These are phyloP conservation scores for Lytechinus variegatus DNA, from an alignment of 35 echinoderm and acorn worm species.

Conservation along the genomic window DNA sequence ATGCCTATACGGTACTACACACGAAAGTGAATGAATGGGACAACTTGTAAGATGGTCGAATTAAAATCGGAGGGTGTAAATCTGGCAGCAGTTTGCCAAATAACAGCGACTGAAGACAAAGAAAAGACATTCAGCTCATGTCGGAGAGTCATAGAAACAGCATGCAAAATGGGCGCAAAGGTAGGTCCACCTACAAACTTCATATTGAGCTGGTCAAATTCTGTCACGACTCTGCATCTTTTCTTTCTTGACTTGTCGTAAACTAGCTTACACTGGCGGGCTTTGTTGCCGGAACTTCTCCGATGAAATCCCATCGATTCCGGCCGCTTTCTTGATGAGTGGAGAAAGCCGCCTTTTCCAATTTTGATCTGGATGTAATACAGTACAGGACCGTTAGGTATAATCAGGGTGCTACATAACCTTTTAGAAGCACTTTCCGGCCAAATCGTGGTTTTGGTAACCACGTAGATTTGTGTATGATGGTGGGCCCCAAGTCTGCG, in stretches of 20 bases:
- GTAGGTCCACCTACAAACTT: not conserved
- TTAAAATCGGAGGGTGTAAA: not conserved
- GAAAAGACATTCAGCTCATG: not conserved
- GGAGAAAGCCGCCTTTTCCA: too few relatives aligned
- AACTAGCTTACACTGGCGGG: too few relatives aligned
- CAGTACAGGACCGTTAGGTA: too few relatives aligned
- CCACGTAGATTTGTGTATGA: too few relatives aligned
- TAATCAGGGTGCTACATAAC: too few relatives aligned
- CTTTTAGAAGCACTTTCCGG: too few relatives aligned
- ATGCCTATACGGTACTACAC: too few relatives aligned
- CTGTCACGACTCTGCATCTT: too few relatives aligned
- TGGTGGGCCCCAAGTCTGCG: too few relatives aligned
- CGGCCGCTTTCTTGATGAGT: not conserved
- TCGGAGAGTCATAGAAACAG: not conserved
- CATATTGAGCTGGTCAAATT: not conserved
- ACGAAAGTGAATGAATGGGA: not conserved
- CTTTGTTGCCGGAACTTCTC: not conserved
- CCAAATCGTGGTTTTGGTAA: too few relatives aligned
- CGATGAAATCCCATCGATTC: not conserved
- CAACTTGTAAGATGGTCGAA: not conserved
- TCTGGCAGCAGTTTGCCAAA: conserved; percentile 13
- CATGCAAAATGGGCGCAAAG: not conserved
- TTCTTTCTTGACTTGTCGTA: too few relatives aligned
- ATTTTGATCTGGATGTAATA: too few relatives aligned
- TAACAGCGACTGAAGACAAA: conserved; percentile 15